Percentiles rank a stretch among this genome's conserved stretches.
Conservation (phyloP, 2,888 invertebrate species). For the Drosophila anomelani region DNA sequence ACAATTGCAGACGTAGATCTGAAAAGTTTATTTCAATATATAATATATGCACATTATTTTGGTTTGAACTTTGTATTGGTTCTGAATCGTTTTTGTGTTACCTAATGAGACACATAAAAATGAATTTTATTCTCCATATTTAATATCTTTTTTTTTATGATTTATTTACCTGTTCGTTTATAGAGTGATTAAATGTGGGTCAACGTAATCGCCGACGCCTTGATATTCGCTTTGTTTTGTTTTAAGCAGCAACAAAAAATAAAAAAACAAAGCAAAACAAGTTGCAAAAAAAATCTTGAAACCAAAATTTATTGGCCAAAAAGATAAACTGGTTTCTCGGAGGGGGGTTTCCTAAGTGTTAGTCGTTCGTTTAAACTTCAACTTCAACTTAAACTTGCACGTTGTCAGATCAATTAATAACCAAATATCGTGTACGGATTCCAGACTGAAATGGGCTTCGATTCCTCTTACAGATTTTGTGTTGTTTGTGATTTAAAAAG, state of each 20-base stretch:
- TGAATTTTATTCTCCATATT: not conserved
- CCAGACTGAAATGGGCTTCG: not conserved
- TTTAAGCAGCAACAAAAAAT: conserved; percentile 11
- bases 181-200: conserved; percentile 50
- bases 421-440: not conserved
- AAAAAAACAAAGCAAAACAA: conserved; percentile 23
- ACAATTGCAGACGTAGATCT: conserved; percentile 44
- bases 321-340: conserved; percentile 37
- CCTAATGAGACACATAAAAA: conserved; percentile 20
- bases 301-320: conserved; percentile 30
- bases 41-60: conserved; percentile 15
- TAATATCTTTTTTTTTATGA: not conserved
- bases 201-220: conserved; percentile 39
- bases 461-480: not conserved
- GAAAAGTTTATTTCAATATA: conserved; percentile 30
- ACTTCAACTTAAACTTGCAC: conserved; percentile 32
- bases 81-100: conserved; percentile 20
- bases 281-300: conserved; percentile 46
- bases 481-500: not conserved
- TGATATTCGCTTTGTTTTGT: conserved; percentile 34
- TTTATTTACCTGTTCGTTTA: conserved; percentile 14
- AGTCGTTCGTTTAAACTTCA: conserved; percentile 21
- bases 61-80: conserved; percentile 29
- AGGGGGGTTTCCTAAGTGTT: conserved; percentile 27
- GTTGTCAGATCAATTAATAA: conserved; percentile 7